A percentile compares a stretch with the other conserved stretches of the same genome.
phyloP scores from a whole-genome alignment of 2,888 invertebrate species.

The Sarcophaga variegata region DNA sequence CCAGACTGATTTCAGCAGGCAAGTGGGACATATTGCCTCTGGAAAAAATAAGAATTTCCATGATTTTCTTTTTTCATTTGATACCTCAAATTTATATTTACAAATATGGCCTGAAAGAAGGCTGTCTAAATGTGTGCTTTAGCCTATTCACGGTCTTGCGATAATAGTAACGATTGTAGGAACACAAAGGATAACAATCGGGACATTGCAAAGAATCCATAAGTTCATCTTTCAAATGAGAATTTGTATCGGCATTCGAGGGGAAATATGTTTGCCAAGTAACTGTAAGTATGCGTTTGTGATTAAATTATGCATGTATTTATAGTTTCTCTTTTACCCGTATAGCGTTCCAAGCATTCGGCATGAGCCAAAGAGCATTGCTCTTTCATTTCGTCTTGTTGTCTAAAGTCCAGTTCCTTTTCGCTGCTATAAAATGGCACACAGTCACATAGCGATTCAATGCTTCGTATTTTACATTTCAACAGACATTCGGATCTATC shows the following conservation, averaged over 20 bases:
- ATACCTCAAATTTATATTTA: constrained; percentile 51
- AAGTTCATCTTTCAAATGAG: constrained; percentile 61
- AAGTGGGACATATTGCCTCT: constrained; percentile 23
- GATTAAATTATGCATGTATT: neutral
- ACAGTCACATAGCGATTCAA: constrained; percentile 74
- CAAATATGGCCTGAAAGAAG: constrained; percentile 59
- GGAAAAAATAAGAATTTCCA: neutral
- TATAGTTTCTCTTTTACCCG: constrained; percentile 69
- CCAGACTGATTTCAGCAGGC: constrained; percentile 64
- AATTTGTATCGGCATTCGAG: neutral
- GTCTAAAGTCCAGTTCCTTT: constrained; percentile 47
- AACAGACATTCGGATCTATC: constrained; percentile 74
- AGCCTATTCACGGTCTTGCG: constrained; percentile 66
- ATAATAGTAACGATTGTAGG: constrained; percentile 72
- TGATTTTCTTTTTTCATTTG: no score
- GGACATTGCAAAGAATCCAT: constrained; percentile 70
- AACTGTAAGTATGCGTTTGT: constrained; percentile 50
- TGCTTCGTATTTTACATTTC: constrained; percentile 72
- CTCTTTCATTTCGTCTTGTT: constrained; percentile 22
- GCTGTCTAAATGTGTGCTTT: constrained; percentile 7
- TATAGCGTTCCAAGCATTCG: constrained; percentile 74
- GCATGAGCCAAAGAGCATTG: constrained; percentile 74
- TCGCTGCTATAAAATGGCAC: constrained; percentile 72
- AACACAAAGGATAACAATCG: constrained; percentile 75
- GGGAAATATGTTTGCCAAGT: constrained; percentile 70